Base-by-base conservation (phyloP, 2,797 vertebrate genomes). In the Rhynchotus rufescens region DNA sequence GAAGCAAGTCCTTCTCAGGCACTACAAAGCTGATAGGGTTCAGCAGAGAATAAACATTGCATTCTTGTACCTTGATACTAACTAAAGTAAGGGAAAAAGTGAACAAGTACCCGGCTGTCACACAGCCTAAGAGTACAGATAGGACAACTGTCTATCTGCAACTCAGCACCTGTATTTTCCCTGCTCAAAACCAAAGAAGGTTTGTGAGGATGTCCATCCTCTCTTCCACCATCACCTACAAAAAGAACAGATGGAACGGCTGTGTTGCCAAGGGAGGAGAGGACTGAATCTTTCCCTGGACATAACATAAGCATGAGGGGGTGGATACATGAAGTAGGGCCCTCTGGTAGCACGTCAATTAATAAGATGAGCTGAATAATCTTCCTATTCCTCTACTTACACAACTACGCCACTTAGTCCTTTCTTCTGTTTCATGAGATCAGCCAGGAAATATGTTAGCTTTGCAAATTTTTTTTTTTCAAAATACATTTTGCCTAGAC, bases 241-340 rank as follows among this genome's bases (percentile, higher is more conserved):
- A 51, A 84, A 79, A 76, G 7, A 52, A 19, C 2, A 32, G 15
- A 19, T 14, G 12, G 22, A 57, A 9, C 0, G 2, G 4, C 68
- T 1, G 3, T 61, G 26, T 6, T 66, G 36, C 30, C 9, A 3
- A 44, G 10, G 20, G 8, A 67, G n/a, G 21, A 47, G 17, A 65
- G 26, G 59, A 76, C 11, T 0, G 2, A 68, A 57, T 61, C 2
- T 44, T 71, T 52, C 40, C 9, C 30, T 25, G 1, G 0, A 8
- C 14, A 49, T 21, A 72, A 88, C 49, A 6, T n/a, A 68, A 92
- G 26, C 22, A 49, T 0, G 0, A 76, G 23, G 21, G 10, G 32
- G 36, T 7, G 60, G 20, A 3, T 12, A 6, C 32, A 40, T 9
- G 5, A 64, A 66, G 5, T 2, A 2, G 19, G 87, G 10, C 14